Evolutionary conservation across 2,888 invertebrate genomes (phyloP).

Genomic region (Eutolmus rufibarbis): DNA sequence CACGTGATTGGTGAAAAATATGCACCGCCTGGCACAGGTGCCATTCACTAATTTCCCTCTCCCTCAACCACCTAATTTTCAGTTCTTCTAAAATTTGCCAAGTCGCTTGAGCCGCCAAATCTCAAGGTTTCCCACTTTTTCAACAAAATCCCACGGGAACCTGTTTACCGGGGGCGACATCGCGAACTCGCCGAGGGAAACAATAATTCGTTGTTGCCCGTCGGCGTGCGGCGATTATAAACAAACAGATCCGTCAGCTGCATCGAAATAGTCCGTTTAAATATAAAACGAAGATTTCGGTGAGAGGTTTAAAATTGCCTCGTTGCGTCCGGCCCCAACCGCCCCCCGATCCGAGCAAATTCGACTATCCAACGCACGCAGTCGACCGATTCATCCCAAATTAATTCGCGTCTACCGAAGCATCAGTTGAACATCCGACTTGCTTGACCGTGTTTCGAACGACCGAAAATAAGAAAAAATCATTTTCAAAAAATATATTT

Average conservation of each 20-base stretch:
- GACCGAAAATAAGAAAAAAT: neutral
- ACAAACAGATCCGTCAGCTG: slow-evolving; percentile 9
- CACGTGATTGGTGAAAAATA: neutral
- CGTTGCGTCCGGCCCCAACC: neutral
- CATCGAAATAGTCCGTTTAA: neutral
- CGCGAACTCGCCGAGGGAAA: neutral
- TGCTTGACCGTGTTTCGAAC: slow-evolving; percentile 37
- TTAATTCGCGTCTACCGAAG: slow-evolving; percentile 25
- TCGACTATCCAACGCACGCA: neutral
- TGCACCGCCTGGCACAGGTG: neutral
- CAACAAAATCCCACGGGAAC: neutral
- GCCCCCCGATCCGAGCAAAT: neutral
- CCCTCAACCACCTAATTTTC: neutral
- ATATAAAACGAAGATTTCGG: neutral
- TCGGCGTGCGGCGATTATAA: neutral
- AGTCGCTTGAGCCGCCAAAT: neutral
- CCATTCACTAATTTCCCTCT: neutral
- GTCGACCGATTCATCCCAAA: slow-evolving; percentile 28
- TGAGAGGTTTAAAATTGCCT: neutral
- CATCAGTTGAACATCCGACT: slow-evolving; percentile 24
- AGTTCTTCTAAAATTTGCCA: neutral
- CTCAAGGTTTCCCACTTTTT: neutral
- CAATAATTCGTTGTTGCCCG: neutral
- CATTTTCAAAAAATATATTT: neutral
- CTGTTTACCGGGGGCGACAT: neutral